Percentiles rank a stretch among this genome's conserved stretches.
These are phyloP conservation scores for Piaya cayana DNA, from an alignment of 2,113 vertebrate species.

Conservation along the genomic window DNA sequence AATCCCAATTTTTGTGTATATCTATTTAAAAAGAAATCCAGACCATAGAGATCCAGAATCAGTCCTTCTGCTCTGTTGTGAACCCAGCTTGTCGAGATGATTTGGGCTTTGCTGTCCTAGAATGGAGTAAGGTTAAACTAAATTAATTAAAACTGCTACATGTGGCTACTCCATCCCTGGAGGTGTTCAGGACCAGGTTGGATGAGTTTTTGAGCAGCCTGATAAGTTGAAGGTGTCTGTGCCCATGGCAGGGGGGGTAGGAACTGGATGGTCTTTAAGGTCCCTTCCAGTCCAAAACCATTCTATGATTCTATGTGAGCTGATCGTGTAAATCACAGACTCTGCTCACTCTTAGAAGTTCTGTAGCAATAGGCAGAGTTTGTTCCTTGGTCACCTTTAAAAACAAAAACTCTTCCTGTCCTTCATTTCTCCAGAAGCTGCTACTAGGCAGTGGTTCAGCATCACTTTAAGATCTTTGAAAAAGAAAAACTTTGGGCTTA, in stretches of 20 bases:
- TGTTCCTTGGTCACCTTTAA: neutral
- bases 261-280: too few species aligned
- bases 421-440: neutral
- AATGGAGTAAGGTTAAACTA: neutral
- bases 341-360: neutral
- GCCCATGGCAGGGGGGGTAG: too few species aligned
- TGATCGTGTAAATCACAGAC: neutral
- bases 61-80: neutral
- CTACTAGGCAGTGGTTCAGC: neutral
- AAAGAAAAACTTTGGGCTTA: neutral
- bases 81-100: neutral
- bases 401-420: neutral
- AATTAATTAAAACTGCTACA: neutral
- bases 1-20: neutral
- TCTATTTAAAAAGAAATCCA: neutral
- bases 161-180: too few species aligned
- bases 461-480: neutral
- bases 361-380: neutral
- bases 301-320: neutral
- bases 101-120: neutral
- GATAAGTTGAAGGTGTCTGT: too few species aligned
- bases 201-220: too few species aligned
- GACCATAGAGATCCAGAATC: neutral
- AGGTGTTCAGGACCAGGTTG: too few species aligned
- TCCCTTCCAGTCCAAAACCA: too few species aligned